A percentile compares a stretch with the other conserved stretches of the same genome.
These are phyloP conservation scores for Marcusenius ussheri DNA, from an alignment of 2,113 vertebrate species.

Conservation along the genomic window DNA sequence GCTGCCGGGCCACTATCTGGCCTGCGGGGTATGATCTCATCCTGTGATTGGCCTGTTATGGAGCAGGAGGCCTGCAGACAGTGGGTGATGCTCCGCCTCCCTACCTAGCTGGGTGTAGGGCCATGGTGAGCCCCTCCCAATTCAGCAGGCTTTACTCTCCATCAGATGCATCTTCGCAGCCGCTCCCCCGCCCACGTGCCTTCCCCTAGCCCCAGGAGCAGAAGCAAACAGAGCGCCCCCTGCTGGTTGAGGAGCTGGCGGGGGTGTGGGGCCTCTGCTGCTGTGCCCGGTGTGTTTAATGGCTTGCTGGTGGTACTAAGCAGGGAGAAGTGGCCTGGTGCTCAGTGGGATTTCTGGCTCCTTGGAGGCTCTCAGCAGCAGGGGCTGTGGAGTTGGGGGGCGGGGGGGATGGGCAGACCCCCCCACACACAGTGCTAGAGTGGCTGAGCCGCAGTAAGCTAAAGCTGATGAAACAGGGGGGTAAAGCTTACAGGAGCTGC, in stretches of 20 bases:
- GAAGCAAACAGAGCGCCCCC: constrained; percentile 47
- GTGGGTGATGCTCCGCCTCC: constrained; percentile 32
- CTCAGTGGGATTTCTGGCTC: constrained; percentile 49
- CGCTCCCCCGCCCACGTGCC: background rate
- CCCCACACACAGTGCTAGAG: background rate
- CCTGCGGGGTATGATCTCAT: constrained; percentile 2
- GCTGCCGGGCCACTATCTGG: no score
- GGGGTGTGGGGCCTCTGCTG: constrained; percentile 41
- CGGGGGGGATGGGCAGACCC: constrained; percentile 24
- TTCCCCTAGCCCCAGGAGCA: constrained; percentile 27
- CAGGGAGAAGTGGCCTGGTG: constrained; percentile 39
- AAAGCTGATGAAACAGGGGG: background rate
- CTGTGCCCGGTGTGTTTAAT: constrained; percentile 38
- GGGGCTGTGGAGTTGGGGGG: constrained; percentile 21
- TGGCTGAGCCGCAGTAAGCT: background rate
- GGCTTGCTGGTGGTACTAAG: constrained; percentile 34
- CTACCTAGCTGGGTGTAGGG: constrained; percentile 32
- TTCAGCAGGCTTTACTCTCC: background rate
- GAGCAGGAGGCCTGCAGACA: constrained; percentile 21
- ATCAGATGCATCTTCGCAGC: background rate
- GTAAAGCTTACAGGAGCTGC: background rate
- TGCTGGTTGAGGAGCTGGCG: constrained; percentile 30
- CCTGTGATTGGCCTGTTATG: background rate
- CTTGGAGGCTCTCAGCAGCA: constrained; percentile 36
- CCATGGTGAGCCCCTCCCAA: background rate